Evolutionary conservation across 2,888 invertebrate genomes (phyloP).

Genomic region (Uropetala carovei): DNA sequence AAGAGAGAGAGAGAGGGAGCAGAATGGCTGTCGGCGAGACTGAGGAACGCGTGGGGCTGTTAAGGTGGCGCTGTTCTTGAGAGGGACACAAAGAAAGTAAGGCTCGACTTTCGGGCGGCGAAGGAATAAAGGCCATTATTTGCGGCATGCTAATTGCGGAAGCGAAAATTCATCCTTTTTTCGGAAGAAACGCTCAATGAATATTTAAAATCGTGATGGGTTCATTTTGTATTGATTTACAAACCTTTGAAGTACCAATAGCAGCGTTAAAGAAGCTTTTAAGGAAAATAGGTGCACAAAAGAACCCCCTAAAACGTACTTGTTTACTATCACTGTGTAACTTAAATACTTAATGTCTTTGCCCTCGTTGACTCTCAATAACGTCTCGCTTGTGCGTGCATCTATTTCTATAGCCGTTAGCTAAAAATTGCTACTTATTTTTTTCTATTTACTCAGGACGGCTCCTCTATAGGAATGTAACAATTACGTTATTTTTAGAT

Average conservation of each 20-base stretch:
- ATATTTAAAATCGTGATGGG: constrained; percentile 27
- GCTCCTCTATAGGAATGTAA: no score
- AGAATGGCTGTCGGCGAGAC: no score
- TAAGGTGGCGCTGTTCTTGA: not conserved
- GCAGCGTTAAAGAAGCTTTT: constrained; percentile 1
- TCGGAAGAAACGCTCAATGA: constrained; percentile 31
- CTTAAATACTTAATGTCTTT: constrained; percentile 17
- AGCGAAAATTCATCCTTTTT: not conserved
- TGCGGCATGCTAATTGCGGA: not conserved
- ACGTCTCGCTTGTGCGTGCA: not conserved
- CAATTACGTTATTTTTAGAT: no score
- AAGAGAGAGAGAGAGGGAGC: no score
- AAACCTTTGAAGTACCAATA: constrained; percentile 15
- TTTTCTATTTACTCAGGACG: no score
- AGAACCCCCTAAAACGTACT: not conserved
- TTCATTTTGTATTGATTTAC: not conserved
- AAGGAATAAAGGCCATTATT: not conserved
- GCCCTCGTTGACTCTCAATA: not conserved
- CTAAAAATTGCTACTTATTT: not conserved
- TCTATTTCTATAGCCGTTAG: not conserved
- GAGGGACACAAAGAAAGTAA: not conserved
- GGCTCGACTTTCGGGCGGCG: not conserved
- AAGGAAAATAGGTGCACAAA: not conserved
- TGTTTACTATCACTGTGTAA: not conserved
- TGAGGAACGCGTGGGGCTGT: not conserved